Evolutionary conservation across 2,797 vertebrate genomes (phyloP).

Genomic region (Phrynocephalus forsythii): DNA sequence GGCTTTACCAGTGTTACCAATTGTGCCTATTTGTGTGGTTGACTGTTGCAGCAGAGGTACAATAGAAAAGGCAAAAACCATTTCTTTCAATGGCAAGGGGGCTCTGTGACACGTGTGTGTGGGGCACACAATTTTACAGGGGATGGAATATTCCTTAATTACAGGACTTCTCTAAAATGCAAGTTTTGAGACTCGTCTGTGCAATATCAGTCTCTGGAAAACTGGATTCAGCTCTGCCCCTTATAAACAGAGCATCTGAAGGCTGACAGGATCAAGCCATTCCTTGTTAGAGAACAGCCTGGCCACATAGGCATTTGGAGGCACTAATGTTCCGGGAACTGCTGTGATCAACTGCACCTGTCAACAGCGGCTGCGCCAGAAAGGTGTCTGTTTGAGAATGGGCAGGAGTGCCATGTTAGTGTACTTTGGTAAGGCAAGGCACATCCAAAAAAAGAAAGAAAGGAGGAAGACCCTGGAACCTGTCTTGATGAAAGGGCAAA

Average conservation of each 20-base stretch:
- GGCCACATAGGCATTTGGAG: conserved; percentile 4
- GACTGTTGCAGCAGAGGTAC: conserved; percentile 52
- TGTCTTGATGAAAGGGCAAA: too few species aligned
- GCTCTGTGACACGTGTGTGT: conserved; percentile 38
- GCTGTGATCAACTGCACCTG: not conserved
- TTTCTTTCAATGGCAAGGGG: conserved; percentile 39
- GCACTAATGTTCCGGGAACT: not conserved
- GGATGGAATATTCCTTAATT: conserved; percentile 58
- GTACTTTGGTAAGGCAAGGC: not conserved
- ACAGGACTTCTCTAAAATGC: conserved; percentile 28
- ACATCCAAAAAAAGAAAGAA: not conserved
- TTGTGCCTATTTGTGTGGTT: conserved; percentile 34
- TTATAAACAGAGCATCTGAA: conserved; percentile 24
- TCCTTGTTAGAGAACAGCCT: conserved; percentile 32
- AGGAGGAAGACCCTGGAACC: not conserved
- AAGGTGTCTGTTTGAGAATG: conserved; percentile 8
- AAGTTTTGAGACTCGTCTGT: conserved; percentile 44
- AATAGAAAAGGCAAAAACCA: conserved; percentile 51
- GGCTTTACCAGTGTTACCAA: conserved; percentile 59
- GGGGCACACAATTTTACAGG: conserved; percentile 33
- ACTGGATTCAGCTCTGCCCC: conserved; percentile 44
- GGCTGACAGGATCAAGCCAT: conserved; percentile 35
- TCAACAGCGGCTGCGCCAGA: not conserved
- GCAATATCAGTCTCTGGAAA: conserved; percentile 39
- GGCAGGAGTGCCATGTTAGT: not conserved